phyloP scores from a whole-genome alignment of 2,888 invertebrate genomes.

The Ophion ellenae region DNA sequence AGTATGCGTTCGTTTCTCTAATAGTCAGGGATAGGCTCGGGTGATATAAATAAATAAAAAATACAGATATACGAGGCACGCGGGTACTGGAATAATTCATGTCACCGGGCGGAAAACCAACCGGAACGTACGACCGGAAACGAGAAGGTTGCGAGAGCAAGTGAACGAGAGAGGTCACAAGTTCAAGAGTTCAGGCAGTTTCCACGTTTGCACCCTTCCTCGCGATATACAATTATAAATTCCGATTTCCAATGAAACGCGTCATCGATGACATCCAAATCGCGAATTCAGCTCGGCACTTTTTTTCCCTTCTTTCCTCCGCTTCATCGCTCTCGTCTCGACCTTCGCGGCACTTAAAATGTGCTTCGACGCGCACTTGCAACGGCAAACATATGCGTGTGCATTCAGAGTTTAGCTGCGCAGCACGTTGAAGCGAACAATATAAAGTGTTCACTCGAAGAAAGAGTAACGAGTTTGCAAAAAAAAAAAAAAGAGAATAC shows the following conservation, averaged over 20 bases:
- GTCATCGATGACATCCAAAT: constrained; percentile 60
- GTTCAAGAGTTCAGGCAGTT: constrained; percentile 76
- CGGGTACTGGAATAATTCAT: constrained; percentile 70
- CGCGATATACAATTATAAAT: constrained; percentile 46
- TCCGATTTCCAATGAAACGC: constrained; percentile 53
- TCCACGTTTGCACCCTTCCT: constrained; percentile 40
- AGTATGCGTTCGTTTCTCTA: constrained; percentile 17
- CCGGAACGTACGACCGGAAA: constrained; percentile 54
- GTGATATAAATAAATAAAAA: constrained; percentile 16
- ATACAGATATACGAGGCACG: constrained; percentile 17
- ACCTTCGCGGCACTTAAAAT: constrained; percentile 18
- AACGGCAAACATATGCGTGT: not conserved
- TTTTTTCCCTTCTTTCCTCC: not conserved
- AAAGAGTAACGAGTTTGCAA: constrained; percentile 49
- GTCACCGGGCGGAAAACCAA: constrained; percentile 56
- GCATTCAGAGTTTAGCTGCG: not conserved
- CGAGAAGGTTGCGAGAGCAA: constrained; percentile 50
- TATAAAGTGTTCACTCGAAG: constrained; percentile 43
- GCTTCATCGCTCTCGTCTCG: not conserved
- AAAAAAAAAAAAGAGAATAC: not conserved
- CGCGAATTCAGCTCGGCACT: constrained; percentile 5
- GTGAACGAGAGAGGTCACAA: constrained; percentile 74
- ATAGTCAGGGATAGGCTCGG: not conserved
- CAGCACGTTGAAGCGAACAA: constrained; percentile 26
- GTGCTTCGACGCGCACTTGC: not conserved